Conservation (phyloP, 2,888 invertebrate species). For the Leptinotarsa tumamoca region DNA sequence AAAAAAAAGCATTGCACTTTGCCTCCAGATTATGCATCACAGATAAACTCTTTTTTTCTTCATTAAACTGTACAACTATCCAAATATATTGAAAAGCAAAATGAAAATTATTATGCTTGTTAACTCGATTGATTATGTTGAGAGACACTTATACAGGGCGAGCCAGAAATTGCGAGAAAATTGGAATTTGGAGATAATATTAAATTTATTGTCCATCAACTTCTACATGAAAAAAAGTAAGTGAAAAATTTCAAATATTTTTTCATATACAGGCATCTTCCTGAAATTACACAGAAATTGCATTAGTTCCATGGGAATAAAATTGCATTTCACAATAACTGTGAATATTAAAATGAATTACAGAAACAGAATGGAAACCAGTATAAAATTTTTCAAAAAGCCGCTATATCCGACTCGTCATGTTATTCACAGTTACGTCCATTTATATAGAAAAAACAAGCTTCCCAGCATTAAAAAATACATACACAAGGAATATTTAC, state of each 20-base stretch:
- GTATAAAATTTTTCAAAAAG: background rate
- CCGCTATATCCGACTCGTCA: slow-evolving; percentile 1
- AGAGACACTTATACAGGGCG: slow-evolving; percentile 56
- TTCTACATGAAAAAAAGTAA: background rate
- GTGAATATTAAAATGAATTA: no score
- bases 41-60: slow-evolving; percentile 58
- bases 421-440: slow-evolving; percentile 40
- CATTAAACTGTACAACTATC: slow-evolving; percentile 57
- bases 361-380: no score
- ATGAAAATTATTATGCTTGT: slow-evolving; percentile 40
- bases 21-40: slow-evolving; percentile 65
- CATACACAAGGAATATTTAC: slow-evolving; percentile 49
- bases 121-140: slow-evolving; percentile 42
- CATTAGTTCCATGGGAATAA: no score
- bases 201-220: background rate
- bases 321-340: no score
- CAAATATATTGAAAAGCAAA: slow-evolving; percentile 49
- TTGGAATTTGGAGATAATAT: no score
- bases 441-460: slow-evolving; percentile 54
- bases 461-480: slow-evolving; percentile 54
- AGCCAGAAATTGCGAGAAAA: background rate
- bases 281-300: no score
- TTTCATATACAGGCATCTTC: background rate
- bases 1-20: slow-evolving; percentile 67
- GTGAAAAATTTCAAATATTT: background rate